phyloP scores from a whole-genome alignment of 92 coral and sea anemone genomes.

The Phenganax subtilis region DNA sequence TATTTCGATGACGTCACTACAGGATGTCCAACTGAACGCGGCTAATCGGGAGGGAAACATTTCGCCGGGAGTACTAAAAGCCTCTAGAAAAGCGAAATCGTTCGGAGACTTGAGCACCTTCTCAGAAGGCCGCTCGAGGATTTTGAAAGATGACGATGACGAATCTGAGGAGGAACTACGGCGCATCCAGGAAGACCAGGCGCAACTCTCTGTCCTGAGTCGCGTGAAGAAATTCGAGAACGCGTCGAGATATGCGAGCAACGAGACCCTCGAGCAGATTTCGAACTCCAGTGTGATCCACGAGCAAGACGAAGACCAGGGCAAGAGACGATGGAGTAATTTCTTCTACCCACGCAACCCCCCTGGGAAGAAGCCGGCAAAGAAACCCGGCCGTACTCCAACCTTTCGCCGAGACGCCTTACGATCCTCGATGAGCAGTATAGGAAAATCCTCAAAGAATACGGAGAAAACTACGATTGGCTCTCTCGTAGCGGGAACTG shows the following conservation, averaged over 20 bases:
- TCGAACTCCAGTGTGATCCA: background rate
- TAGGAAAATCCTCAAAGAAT: background rate
- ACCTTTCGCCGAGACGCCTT: constrained; percentile 25
- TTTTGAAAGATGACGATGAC: constrained; percentile 26
- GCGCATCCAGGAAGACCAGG: constrained; percentile 28
- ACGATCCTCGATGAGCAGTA: constrained; percentile 29
- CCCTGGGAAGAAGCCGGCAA: background rate
- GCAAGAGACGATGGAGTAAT: constrained; percentile 31
- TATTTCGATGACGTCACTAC: constrained; percentile 35
- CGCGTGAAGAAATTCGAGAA: constrained; percentile 36
- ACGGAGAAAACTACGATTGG: constrained; percentile 20
- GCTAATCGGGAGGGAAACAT: background rate
- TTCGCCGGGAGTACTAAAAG: background rate
- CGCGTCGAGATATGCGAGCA: constrained; percentile 12
- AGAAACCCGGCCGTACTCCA: constrained; percentile 39
- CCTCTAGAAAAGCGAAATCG: constrained; percentile 31
- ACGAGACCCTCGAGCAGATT: constrained; percentile 30
- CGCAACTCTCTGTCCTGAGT: constrained; percentile 2
- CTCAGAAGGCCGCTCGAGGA: background rate
- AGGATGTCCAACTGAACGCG: constrained; percentile 29
- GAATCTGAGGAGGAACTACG: constrained; percentile 13
- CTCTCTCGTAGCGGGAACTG: constrained; percentile 1
- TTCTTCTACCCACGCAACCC: constrained; percentile 22
- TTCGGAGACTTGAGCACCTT: constrained; percentile 32
- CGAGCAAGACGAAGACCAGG: constrained; percentile 28